phyloP scores from a whole-genome alignment of 2,113 vertebrate species.

The Elachura formosa region DNA sequence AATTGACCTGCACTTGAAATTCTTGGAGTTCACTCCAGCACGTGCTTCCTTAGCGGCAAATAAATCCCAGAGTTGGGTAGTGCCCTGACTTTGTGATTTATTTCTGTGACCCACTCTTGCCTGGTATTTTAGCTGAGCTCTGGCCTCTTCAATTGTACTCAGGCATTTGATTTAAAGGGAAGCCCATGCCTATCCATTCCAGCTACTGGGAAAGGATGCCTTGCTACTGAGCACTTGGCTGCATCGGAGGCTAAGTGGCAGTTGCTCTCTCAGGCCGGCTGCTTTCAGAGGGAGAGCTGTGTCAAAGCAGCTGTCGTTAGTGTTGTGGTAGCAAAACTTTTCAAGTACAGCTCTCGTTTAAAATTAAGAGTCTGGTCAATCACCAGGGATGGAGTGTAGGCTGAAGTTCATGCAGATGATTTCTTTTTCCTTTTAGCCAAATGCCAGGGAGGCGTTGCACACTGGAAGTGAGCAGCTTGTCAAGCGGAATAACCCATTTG shows the following conservation, averaged over 20 bases:
- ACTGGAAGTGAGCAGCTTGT: not conserved
- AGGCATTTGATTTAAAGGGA: not conserved
- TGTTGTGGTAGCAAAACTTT: not conserved
- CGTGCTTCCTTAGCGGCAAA: not conserved
- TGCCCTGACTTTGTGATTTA: no score
- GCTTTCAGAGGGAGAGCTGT: not conserved
- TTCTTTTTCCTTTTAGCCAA: not conserved
- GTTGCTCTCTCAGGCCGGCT: not conserved
- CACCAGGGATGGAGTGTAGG: not conserved
- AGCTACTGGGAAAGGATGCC: not conserved
- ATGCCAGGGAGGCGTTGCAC: accelerated
- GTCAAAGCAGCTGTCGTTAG: not conserved
- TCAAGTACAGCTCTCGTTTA: not conserved
- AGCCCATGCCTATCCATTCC: not conserved
- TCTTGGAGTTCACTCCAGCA: not conserved
- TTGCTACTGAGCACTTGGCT: not conserved
- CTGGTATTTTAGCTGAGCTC: not conserved
- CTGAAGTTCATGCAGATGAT: no score
- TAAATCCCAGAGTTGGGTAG: not conserved
- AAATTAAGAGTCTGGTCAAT: not conserved
- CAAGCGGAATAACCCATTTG: no score
- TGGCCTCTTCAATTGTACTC: no score
- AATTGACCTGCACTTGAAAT: not conserved
- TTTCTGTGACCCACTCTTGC: not conserved
- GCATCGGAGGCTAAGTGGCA: not conserved